These are phyloP conservation scores for Habroteleia sp. DNA, from an alignment of 2,888 invertebrate species.

Conservation along the genomic window DNA sequence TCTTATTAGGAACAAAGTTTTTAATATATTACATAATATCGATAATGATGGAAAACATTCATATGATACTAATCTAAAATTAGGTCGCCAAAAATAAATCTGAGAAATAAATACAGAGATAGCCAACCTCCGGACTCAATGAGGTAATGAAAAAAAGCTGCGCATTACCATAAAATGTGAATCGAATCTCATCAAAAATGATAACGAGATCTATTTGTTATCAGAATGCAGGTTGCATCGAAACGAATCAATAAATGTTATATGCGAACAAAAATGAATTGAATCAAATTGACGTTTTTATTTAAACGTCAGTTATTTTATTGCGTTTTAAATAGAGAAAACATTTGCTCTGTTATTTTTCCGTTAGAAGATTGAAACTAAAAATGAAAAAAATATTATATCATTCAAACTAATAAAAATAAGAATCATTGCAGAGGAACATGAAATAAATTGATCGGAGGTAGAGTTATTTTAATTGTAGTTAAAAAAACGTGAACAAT, in stretches of 20 bases:
- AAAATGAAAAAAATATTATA: too few species aligned
- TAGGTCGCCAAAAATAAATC: slow-evolving; percentile 33
- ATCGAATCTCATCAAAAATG: slow-evolving; percentile 54
- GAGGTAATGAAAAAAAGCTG: slow-evolving; percentile 12
- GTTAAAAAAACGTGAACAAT: too few species aligned
- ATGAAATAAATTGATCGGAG: too few species aligned
- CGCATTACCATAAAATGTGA: slow-evolving; percentile 52
- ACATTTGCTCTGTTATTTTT: slow-evolving; percentile 29
- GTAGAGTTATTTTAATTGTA: too few species aligned
- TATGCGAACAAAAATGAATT: slow-evolving; percentile 44
- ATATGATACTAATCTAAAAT: too few species aligned
- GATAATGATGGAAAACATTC: too few species aligned
- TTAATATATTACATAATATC: too few species aligned
- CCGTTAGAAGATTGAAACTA: too few species aligned
- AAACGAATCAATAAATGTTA: slow-evolving; percentile 46
- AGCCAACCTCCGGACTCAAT: slow-evolving; percentile 29
- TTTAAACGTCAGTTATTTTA: slow-evolving; percentile 38
- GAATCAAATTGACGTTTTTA: slow-evolving; percentile 47
- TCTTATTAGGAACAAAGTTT: too few species aligned
- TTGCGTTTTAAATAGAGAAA: slow-evolving; percentile 37
- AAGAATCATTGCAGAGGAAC: too few species aligned
- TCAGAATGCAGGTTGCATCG: slow-evolving; percentile 49
- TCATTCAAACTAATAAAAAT: too few species aligned
- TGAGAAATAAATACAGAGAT: slow-evolving; percentile 20
- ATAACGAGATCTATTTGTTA: slow-evolving; percentile 57